Percentiles rank a stretch among this genome's conserved stretches.
phyloP scores from a whole-genome alignment of 92 coral and sea anemone genomes.

The Palythoa heliodiscus region DNA sequence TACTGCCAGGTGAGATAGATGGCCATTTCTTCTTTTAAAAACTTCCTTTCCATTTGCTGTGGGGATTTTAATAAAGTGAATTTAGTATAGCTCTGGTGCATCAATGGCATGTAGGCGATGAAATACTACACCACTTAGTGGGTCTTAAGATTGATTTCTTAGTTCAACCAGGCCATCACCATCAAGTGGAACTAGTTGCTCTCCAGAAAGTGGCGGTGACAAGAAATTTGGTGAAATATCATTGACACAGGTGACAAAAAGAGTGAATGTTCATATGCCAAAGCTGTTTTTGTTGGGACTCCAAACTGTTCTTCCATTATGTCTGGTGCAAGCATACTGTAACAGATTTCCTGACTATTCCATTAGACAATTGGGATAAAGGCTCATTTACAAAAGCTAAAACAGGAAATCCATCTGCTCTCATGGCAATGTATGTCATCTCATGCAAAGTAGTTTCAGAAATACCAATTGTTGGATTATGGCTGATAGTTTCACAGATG shows the following conservation, averaged over 20 bases:
- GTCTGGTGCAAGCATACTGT: conserved; percentile 40
- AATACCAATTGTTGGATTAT: too few species aligned
- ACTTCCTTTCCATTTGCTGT: too few species aligned
- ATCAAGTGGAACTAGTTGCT: conserved; percentile 28
- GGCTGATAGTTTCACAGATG: too few species aligned
- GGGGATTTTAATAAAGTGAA: conserved; percentile 17
- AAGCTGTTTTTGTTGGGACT: conserved; percentile 28
- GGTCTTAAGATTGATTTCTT: background rate
- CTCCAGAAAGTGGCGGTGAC: conserved; percentile 40
- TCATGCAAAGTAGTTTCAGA: too few species aligned
- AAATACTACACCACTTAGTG: conserved; percentile 16
- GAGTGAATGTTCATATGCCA: conserved; percentile 25
- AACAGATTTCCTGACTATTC: conserved; percentile 17
- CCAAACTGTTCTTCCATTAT: conserved; percentile 37
- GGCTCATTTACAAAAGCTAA: conserved; percentile 49
- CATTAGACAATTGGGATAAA: conserved; percentile 40
- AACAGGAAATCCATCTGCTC: conserved; percentile 40
- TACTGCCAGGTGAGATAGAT: too few species aligned
- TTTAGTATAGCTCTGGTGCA: conserved; percentile 24
- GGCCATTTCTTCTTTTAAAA: too few species aligned
- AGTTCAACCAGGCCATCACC: conserved; percentile 50
- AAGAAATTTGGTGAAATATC: conserved; percentile 16
- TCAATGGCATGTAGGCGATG: conserved; percentile 39
- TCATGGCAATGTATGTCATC: conserved; percentile 46
- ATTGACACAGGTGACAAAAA: conserved; percentile 41